Evolutionary conservation across 1,140 invertebrate species (phyloP).

Genomic region (Heliconius nattereri): DNA sequence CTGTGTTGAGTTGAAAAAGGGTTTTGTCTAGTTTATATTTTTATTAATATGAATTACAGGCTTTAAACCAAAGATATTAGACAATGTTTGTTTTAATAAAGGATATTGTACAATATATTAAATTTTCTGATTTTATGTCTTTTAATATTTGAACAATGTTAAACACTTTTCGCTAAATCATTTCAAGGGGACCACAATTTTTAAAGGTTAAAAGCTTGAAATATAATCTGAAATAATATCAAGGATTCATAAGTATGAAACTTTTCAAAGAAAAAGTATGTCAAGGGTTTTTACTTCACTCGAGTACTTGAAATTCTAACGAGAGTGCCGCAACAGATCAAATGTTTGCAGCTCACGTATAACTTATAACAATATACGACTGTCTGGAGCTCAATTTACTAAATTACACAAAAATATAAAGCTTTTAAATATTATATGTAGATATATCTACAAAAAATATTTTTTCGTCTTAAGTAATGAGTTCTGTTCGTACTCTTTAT

Average conservation of each 20-base stretch:
- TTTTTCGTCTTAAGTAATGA: conserved; percentile 23
- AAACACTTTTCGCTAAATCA: neutral
- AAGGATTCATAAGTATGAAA: conserved; percentile 8
- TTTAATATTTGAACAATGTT: neutral
- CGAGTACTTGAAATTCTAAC: conserved; percentile 5
- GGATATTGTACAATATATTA: neutral
- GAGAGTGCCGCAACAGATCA: conserved; percentile 8
- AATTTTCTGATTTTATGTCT: neutral
- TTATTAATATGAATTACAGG: neutral
- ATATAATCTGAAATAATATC: conserved; percentile 6
- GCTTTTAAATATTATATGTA: neutral
- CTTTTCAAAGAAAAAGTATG: conserved; percentile 10
- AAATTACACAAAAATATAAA: neutral
- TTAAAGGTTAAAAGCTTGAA: neutral
- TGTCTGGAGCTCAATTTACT: conserved; percentile 1
- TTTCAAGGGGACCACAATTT: neutral
- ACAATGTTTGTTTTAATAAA: neutral
- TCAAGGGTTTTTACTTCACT: conserved; percentile 5
- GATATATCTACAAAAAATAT: neutral
- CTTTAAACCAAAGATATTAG: too few relatives aligned
- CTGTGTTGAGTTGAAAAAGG: neutral
- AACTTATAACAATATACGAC: neutral
- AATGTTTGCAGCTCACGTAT: conserved; percentile 3
- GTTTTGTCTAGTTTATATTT: neutral
- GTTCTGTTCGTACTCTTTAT: conserved; percentile 20